Conservation (phyloP, 2,113 vertebrate species). For the Malurus cyaneus region DNA sequence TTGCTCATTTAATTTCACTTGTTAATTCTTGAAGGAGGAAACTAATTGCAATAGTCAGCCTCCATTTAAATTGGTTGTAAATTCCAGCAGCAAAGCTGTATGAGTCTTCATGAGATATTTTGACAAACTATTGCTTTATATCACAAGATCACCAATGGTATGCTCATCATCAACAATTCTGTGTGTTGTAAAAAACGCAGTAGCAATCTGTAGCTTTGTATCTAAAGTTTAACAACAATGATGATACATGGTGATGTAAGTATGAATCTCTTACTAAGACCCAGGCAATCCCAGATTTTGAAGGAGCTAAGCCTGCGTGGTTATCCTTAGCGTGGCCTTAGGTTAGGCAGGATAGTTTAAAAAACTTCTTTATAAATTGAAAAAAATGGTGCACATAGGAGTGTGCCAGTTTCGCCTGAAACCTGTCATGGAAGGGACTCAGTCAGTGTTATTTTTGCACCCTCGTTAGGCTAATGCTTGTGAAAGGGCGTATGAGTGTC, state of each 20-base stretch:
- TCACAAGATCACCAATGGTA: neutral
- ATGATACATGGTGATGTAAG: neutral
- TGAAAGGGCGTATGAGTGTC: neutral
- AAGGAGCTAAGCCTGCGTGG: neutral
- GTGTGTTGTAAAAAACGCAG: neutral
- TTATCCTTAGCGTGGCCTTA: neutral
- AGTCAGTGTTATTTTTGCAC: neutral
- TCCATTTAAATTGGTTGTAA: neutral
- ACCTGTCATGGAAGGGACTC: neutral
- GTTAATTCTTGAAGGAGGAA: neutral
- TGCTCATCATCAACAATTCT: neutral
- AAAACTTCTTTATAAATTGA: neutral
- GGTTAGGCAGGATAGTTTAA: neutral
- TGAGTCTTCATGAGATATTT: neutral
- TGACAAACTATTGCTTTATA: neutral
- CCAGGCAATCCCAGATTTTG: fast-evolving
- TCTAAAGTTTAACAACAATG: neutral
- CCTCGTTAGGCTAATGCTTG: fast-evolving
- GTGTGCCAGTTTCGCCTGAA: neutral
- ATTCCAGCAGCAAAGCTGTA: neutral
- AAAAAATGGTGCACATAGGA: neutral
- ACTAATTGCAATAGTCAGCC: neutral
- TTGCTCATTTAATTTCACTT: neutral
- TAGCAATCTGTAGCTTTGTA: neutral
- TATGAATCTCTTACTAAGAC: neutral